Percentiles rank a stretch among this genome's conserved stretches.
Evolutionary conservation across 2,888 invertebrate genomes (phyloP).

Genomic region (Calameuta filiformis): DNA sequence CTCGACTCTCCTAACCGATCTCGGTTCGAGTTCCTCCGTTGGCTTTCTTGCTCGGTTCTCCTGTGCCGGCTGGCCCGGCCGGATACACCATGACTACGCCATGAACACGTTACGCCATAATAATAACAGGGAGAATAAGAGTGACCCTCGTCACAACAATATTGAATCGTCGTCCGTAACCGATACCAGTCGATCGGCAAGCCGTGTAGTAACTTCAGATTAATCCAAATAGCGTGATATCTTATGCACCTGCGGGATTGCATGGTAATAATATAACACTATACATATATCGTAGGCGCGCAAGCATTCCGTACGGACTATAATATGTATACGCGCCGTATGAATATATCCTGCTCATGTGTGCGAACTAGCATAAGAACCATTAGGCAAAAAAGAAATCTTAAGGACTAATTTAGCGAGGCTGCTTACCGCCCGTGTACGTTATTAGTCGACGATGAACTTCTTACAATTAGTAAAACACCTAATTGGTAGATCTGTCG

Average conservation of each 20-base stretch:
- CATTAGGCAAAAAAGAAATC: background rate
- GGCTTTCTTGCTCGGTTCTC: conserved; percentile 38
- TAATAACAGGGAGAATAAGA: background rate
- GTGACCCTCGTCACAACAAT: background rate
- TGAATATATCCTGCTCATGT: background rate
- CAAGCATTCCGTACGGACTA: background rate
- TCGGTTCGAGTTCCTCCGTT: conserved; percentile 33
- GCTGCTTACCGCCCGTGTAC: background rate
- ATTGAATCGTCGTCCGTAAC: background rate
- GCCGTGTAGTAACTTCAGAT: background rate
- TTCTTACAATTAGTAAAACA: background rate
- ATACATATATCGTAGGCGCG: background rate
- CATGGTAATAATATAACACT: background rate
- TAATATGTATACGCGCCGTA: background rate
- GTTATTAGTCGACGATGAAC: background rate
- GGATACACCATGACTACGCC: conserved; percentile 15
- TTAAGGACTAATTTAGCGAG: background rate
- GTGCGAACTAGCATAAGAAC: background rate
- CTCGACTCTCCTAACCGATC: conserved; percentile 35
- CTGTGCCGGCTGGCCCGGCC: conserved; percentile 11
- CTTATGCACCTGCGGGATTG: background rate
- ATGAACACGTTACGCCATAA: conserved; percentile 2
- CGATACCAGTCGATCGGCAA: background rate
- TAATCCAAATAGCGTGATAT: background rate
- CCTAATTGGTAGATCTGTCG: background rate